Evolutionary conservation across 37 sponge, comb jelly and placozoan genomes (phyloP).

Genomic region (Lycopodina hypogea): DNA sequence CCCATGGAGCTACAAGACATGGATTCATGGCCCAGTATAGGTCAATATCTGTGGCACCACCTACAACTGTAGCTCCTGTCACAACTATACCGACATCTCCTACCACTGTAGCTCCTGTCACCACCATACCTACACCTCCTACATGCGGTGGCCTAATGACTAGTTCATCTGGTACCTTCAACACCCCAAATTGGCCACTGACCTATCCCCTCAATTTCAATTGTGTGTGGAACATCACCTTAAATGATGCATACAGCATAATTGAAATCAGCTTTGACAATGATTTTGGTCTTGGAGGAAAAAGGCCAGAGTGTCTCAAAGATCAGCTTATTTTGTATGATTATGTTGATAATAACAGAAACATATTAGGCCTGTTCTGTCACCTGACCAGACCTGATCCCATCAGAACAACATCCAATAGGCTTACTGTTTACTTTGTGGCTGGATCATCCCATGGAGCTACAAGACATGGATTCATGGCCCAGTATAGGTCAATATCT

Average conservation of each 20-base stretch:
- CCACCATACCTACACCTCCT: not conserved
- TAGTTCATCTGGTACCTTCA: not conserved
- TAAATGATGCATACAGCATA: not conserved
- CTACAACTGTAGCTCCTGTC: not conserved
- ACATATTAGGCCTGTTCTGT: too few species aligned
- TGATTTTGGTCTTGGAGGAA: constrained; percentile 1
- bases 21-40: not conserved
- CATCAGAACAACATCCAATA: not conserved
- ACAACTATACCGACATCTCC: not conserved
- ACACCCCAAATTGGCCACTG: not conserved
- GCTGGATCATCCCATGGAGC: not conserved
- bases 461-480: not conserved
- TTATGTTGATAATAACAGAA: not conserved
- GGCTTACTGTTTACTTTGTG: not conserved
- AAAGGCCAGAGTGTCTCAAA: not conserved
- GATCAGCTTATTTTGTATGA: not conserved
- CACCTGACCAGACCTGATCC: constrained; percentile 1
- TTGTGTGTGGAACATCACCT: too few species aligned
- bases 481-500: not conserved
- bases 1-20: not conserved
- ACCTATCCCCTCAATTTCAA: too few species aligned
- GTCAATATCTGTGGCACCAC: not conserved
- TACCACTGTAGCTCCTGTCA: not conserved
- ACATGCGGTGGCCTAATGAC: not conserved
- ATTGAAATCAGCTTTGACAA: not conserved